Percentiles rank a stretch among this genome's conserved stretches.
Conservation (phyloP, 1,140 invertebrate species). For the Cataglyphis hispanica region DNA sequence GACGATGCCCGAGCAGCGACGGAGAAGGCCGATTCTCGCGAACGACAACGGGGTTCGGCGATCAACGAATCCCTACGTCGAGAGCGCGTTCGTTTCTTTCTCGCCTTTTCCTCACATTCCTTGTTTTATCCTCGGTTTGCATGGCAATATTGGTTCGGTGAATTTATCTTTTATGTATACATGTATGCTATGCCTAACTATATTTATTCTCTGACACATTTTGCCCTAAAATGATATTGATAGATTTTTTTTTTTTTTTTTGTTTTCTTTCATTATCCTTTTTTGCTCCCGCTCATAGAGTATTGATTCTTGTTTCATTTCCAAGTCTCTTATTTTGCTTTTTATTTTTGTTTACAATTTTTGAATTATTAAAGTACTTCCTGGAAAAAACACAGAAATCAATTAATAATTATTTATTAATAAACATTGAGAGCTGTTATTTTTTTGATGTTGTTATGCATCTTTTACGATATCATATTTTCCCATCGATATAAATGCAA, state of each 20-base stretch:
- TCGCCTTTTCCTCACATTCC: constrained; percentile 3
- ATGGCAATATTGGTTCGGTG: background rate
- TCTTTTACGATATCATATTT: constrained; percentile 6
- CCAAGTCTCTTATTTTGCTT: background rate
- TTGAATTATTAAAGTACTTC: background rate
- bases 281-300: background rate
- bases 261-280: background rate
- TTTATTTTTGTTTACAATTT: background rate
- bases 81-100: constrained; percentile 51
- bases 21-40: constrained; percentile 74
- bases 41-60: constrained; percentile 69
- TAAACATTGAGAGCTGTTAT: background rate
- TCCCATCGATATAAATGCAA: background rate
- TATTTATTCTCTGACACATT: background rate
- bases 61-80: constrained; percentile 78
- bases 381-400: background rate
- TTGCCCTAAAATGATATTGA: background rate
- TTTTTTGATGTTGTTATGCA: background rate
- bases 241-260: background rate
- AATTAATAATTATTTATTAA: background rate
- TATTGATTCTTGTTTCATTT: background rate
- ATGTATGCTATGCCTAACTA: background rate
- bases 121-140: constrained; percentile 13
- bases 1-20: constrained; percentile 79
- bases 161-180: background rate